phyloP scores from a whole-genome alignment of 2,113 vertebrate species.

The Toxostoma redivivum region DNA sequence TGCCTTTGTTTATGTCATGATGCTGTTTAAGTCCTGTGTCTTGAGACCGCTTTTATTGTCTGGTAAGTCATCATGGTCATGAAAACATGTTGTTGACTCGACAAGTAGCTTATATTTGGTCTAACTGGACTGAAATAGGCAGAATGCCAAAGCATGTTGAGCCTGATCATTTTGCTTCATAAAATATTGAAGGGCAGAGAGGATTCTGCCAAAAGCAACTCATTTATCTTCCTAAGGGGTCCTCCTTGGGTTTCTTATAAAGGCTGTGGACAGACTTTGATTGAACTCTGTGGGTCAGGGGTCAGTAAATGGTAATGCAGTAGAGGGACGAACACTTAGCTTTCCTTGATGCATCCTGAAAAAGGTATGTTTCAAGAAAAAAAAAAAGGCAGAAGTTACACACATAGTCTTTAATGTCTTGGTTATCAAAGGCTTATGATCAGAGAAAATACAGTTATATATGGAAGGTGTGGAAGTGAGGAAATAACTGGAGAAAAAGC shows the following conservation, averaged over 20 bases:
- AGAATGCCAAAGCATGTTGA: not conserved
- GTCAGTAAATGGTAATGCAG: not conserved
- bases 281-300: not conserved
- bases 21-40: not conserved
- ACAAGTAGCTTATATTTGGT: not conserved
- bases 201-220: not conserved
- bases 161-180: not conserved
- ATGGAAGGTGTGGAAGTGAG: not conserved
- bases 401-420: not conserved
- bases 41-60: not conserved
- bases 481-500: not conserved
- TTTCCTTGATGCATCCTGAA: not conserved
- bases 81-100: not conserved
- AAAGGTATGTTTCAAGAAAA: not conserved
- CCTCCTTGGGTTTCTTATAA: not conserved
- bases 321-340: not conserved
- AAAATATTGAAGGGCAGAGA: not conserved
- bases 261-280: not conserved
- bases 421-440: not conserved
- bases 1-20: not conserved
- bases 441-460: not conserved
- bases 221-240: not conserved
- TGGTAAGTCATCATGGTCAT: not conserved
- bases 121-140: not conserved
- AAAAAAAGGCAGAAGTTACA: not conserved